Evolutionary conservation across 2,113 vertebrate species (phyloP), one percentile per base, ranked within the genome.

Genomic region (Tylochromis polylepis): DNA sequence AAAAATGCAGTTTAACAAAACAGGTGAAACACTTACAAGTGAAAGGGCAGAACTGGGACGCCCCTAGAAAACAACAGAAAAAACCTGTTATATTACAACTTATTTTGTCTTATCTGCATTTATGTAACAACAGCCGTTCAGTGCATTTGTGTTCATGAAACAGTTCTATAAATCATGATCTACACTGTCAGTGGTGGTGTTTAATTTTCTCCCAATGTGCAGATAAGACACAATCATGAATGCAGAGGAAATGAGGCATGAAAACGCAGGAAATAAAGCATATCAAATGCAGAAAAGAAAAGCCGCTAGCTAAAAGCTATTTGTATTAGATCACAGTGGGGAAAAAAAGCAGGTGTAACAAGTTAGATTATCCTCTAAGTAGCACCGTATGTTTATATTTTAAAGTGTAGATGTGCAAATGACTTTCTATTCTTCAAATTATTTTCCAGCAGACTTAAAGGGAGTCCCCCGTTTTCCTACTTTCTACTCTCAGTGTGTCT

Each of bases 11-110:
- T 41, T 20, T 29, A 41, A 60, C 24, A 79, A 34, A 36, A 22
- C 22, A 46, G 65, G 27, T 59, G 3, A 85, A 72, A n/a, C 15
- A 97, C 97, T 97, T 96, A 98, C 98, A 88, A 97, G 94, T 29
- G 94, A 93, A 51, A 93, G 60, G 22, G 93, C 91, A 93, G 97
- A 95, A 92, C 92, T 95, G 49, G 96, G 94, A 0, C 80, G 96
- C 56, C 97, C 97, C 97, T 98, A 56, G 29, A 86, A 83, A 93
- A 87, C 51, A 94, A 89, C 70, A 90, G 11, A 89, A 27, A 58
- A 2, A 59, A 43, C 8, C 1, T 78, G 14, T 27, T 15, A 84
- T 72, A 82, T 10, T 8, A 57, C 6, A 36, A 38, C 14, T 15
- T 4, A 20, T 20, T 20, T 81, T 51, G 6, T 34, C 11, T 15